Evolutionary conservation across 2,113 vertebrate genomes (phyloP).

Genomic region (Chloebia gouldiae): DNA sequence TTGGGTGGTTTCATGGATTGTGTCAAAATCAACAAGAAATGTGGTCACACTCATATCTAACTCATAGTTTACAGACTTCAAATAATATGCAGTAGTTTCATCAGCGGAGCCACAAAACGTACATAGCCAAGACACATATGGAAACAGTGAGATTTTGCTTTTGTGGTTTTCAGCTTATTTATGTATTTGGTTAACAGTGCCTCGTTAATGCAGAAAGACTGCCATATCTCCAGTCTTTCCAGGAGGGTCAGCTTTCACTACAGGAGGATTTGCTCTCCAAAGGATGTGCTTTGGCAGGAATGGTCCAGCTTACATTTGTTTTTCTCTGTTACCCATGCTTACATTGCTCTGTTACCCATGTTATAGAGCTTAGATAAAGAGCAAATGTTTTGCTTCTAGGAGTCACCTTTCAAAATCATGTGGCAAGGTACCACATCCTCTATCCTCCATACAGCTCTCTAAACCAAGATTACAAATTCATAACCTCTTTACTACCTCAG

Average conservation of each 20-base stretch:
- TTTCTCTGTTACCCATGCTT: neutral
- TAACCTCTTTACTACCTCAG: neutral
- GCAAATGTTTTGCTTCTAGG: neutral
- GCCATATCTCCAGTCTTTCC: neutral
- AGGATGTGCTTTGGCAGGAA: conserved; percentile 18
- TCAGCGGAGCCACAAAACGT: neutral
- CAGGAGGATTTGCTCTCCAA: neutral
- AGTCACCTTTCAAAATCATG: neutral
- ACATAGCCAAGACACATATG: neutral
- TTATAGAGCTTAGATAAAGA: neutral
- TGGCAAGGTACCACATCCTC: neutral
- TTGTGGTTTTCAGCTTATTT: conserved; percentile 7
- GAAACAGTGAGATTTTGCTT: conserved; percentile 22
- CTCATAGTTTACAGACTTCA: conserved; percentile 11
- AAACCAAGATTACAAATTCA: neutral
- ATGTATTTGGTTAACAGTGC: conserved; percentile 21
- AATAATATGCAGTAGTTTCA: neutral
- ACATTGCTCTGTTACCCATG: neutral
- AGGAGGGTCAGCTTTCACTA: conserved; percentile 9
- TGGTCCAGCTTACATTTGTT: neutral
- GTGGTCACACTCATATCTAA: neutral
- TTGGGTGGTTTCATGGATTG: neutral
- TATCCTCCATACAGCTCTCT: neutral
- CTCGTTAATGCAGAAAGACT: neutral
- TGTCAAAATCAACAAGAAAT: conserved; percentile 22